Base-by-base conservation (phyloP, 2,113 vertebrate genomes). In the Mohoua ochrocephala region DNA sequence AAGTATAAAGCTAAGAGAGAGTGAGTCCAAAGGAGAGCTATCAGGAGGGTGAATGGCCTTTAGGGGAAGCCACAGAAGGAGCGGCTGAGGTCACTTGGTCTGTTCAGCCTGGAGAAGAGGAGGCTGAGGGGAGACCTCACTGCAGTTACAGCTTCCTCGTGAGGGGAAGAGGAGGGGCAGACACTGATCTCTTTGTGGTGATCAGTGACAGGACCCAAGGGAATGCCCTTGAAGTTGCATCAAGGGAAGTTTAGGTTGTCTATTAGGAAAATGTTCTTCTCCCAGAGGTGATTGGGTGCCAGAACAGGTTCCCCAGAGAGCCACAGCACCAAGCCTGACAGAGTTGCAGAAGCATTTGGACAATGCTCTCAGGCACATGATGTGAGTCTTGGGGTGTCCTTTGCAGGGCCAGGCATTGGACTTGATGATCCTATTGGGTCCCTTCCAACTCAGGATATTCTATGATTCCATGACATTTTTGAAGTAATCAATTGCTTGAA, bases 211-310 rank as follows among this genome's bases (percentile, higher is more conserved):
- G 27, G 3, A 33, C 18, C 11, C 1, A 0, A 57, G 37, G 27
- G 13, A 89, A 81, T 50, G 44, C 27, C 10, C 1, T 52, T 52
- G 15, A 33, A 28, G 20, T 1, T 57, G 15, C 7, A 4, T 37
- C 33, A 37, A 22, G 27, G 12, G 7, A 52, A 13, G 37, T 39
- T 67, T 65, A 26, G 23, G 19, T 10, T 30, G 3, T 2, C 3
- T 30, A 2, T n/a, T 9, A 44, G 13, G 7, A 16, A 20, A 67
- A 52, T 10, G 2, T 44, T 44, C 3, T 7, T 30, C 33, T 9
- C 52, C 28, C 60, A 45, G 45, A 52, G 16, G 3, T 7, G 4
- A 0, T 0, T 24, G 59, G 10, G 23, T 6, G 11, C 44, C 45
- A 28, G 47, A 49, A 27, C 28, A 59, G 17, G 37, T 4, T 52